phyloP scores from a whole-genome alignment of 2,797 vertebrate species.

The Sciurus vulgaris region DNA sequence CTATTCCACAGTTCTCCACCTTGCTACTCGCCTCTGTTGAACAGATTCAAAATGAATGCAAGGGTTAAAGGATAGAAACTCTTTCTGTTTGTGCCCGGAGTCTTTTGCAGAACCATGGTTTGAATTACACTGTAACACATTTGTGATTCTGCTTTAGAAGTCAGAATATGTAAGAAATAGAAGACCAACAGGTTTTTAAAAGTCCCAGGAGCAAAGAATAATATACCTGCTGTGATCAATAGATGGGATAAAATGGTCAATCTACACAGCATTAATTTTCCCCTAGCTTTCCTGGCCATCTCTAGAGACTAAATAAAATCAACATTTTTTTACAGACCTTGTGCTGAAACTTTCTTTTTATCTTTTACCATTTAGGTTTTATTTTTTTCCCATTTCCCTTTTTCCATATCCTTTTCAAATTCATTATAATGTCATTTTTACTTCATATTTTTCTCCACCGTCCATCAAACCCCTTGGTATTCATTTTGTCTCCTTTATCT shows the following conservation, averaged over 20 bases:
- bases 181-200: constrained; percentile 54
- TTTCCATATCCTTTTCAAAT: constrained; percentile 74
- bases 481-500: constrained; percentile 23
- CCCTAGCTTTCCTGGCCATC: constrained; percentile 55
- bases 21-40: not conserved
- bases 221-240: constrained; percentile 66
- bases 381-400: constrained; percentile 69
- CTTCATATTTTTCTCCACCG: constrained; percentile 13
- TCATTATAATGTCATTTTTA: constrained; percentile 61
- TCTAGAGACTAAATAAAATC: constrained; percentile 70
- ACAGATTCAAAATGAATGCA: not conserved
- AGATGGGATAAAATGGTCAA: constrained; percentile 64
- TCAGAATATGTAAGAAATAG: constrained; percentile 19
- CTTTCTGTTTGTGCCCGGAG: not conserved
- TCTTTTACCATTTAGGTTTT: not conserved
- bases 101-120: not conserved
- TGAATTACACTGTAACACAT: constrained; percentile 23
- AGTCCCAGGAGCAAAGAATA: constrained; percentile 57
- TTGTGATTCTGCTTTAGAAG: constrained; percentile 26
- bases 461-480: not conserved
- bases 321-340: constrained; percentile 64
- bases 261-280: constrained; percentile 79
- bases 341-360: constrained; percentile 67
- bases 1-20: not conserved
- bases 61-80: not conserved